These are phyloP conservation scores for Kryptolebias marmoratus DNA, from an alignment of 2,113 vertebrate species.

Conservation along the genomic window DNA sequence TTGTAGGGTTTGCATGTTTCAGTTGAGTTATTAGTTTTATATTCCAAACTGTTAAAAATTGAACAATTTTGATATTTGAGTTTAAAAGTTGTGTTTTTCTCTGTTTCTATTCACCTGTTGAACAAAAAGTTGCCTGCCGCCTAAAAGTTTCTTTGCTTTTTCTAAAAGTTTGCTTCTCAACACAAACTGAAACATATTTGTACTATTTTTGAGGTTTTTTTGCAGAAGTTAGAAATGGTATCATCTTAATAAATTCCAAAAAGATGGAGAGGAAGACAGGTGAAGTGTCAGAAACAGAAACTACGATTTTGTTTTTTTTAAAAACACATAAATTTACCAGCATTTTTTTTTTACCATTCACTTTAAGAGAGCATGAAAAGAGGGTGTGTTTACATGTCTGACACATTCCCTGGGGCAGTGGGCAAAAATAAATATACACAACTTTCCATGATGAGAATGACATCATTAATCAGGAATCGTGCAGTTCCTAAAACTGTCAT, in stretches of 20 bases:
- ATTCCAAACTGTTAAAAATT: no score
- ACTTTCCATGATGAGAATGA: neutral
- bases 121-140: no score
- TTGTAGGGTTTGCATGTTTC: no score
- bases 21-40: no score
- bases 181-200: neutral
- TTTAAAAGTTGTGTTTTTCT: no score
- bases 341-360: neutral
- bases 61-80: no score
- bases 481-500: conserved; percentile 3
- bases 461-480: neutral
- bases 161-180: neutral
- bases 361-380: neutral
- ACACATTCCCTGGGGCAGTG: neutral
- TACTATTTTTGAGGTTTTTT: neutral
- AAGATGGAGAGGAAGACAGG: neutral
- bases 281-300: conserved; percentile 6
- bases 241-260: neutral
- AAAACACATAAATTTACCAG: neutral
- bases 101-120: no score
- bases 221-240: neutral
- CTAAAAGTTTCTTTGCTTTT: neutral
- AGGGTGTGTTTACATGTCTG: neutral
- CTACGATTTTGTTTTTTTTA: no score
- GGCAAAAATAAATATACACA: neutral